Percentiles rank a stretch among this genome's conserved stretches.
Conservation (phyloP, 2,113 vertebrate species). For the Gymnogyps californianus region DNA sequence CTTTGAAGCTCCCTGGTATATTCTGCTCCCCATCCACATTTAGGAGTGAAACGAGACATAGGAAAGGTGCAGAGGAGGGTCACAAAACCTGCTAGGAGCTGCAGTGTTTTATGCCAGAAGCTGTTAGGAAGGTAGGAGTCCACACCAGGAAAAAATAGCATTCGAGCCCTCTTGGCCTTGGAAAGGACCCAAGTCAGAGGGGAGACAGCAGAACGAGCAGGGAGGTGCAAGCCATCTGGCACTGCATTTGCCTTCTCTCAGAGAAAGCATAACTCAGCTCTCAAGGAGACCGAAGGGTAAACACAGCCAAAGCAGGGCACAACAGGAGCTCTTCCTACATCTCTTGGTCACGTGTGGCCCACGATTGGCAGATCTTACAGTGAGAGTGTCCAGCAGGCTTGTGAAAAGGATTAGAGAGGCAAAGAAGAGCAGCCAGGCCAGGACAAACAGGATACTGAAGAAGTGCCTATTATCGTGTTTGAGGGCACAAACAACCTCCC, state of each 20-base stretch:
- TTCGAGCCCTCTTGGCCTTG: neutral
- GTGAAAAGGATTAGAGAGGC: neutral
- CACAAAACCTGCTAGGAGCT: neutral
- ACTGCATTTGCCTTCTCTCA: neutral
- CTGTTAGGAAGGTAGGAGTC: neutral
- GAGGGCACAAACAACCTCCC: neutral
- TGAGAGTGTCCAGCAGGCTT: neutral
- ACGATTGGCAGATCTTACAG: neutral
- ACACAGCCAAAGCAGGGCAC: neutral
- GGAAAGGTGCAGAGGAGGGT: neutral
- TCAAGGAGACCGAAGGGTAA: slow-evolving; percentile 1
- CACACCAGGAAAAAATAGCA: neutral
- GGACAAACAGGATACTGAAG: neutral
- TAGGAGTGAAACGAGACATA: neutral
- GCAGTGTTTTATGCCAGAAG: neutral
- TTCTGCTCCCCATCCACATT: neutral
- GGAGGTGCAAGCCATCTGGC: neutral
- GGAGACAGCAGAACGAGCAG: neutral
- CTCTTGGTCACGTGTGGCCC: neutral
- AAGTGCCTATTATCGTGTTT: rapidly evolving
- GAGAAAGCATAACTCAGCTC: neutral
- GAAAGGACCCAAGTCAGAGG: neutral
- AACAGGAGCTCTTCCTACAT: neutral
- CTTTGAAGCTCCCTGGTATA: neutral
- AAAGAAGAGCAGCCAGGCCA: neutral